phyloP scores from a whole-genome alignment of 2,888 invertebrate genomes.

The Calameuta pallipes region DNA sequence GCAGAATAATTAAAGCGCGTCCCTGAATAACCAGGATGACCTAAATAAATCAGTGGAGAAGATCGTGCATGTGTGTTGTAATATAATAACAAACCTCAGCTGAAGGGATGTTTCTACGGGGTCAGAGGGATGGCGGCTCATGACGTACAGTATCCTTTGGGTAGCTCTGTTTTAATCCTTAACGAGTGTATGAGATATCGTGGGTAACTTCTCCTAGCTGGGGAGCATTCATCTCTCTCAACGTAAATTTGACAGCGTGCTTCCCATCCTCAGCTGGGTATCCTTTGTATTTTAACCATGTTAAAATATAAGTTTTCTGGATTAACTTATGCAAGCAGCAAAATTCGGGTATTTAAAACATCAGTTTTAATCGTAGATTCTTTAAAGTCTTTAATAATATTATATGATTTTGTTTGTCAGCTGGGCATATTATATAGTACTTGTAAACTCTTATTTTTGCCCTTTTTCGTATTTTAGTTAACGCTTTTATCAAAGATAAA shows the following conservation, averaged over 20 bases:
- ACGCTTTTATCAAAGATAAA: background rate
- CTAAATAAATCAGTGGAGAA: background rate
- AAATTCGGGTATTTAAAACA: background rate
- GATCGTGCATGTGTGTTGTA: background rate
- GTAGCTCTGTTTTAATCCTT: conserved; percentile 12
- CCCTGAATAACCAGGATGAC: background rate
- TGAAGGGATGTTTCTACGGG: background rate
- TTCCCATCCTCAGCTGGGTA: background rate
- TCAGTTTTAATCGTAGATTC: background rate
- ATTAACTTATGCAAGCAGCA: background rate
- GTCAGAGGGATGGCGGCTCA: background rate
- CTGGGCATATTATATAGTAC: background rate
- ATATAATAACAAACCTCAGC: background rate
- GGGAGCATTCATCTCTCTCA: conserved; percentile 16
- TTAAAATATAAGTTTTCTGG: background rate
- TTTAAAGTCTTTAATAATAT: background rate
- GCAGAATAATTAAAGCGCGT: background rate
- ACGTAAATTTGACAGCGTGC: background rate
- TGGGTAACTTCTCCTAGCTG: conserved; percentile 10
- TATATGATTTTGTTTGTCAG: background rate
- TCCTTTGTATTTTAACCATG: background rate
- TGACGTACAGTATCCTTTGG: background rate
- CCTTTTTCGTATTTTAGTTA: background rate
- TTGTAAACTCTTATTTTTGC: background rate
- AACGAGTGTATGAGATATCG: conserved; percentile 20